Percentiles rank a stretch among this genome's conserved stretches.
These are phyloP conservation scores for Terebella lapidaria DNA, from an alignment of 2,888 invertebrate genomes.

Conservation along the genomic window DNA sequence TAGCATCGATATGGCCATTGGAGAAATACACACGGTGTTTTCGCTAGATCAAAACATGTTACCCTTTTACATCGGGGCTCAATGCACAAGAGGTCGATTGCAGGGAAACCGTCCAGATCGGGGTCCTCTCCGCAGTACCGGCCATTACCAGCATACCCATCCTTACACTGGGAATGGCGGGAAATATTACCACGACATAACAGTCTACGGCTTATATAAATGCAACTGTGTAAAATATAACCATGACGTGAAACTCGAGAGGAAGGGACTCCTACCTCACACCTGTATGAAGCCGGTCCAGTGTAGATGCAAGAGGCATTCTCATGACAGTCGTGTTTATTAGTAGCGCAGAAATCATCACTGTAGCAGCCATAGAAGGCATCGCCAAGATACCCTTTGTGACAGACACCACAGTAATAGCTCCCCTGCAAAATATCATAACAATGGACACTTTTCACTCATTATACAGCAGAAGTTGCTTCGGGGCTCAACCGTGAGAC, in stretches of 20 bases:
- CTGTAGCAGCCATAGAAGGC: slow-evolving; percentile 30
- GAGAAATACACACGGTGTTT: neutral
- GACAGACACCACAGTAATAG: slow-evolving; percentile 35
- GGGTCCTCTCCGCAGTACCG: slow-evolving; percentile 33
- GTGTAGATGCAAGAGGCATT: neutral
- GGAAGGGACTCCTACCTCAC: slow-evolving; percentile 1
- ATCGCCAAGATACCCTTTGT: slow-evolving; percentile 33
- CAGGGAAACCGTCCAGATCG: slow-evolving; percentile 32
- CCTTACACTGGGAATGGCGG: slow-evolving; percentile 35
- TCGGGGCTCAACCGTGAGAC: neutral
- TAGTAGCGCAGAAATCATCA: slow-evolving; percentile 32
- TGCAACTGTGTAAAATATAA: neutral
- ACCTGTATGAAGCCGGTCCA: neutral
- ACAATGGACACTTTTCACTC: neutral
- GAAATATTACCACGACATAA: neutral
- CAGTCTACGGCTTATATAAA: neutral
- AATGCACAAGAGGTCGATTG: neutral
- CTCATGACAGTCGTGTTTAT: slow-evolving; percentile 14
- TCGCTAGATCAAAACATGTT: neutral
- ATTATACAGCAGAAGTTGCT: neutral
- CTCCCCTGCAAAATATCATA: slow-evolving; percentile 30
- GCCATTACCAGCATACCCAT: slow-evolving; percentile 39
- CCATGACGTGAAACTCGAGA: no score
- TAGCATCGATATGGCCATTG: neutral
- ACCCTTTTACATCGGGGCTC: slow-evolving; percentile 5